Percentiles rank a stretch among this genome's conserved stretches.
Evolutionary conservation across 2,888 invertebrate genomes (phyloP).

Genomic region (Drosophila buzzatii): DNA sequence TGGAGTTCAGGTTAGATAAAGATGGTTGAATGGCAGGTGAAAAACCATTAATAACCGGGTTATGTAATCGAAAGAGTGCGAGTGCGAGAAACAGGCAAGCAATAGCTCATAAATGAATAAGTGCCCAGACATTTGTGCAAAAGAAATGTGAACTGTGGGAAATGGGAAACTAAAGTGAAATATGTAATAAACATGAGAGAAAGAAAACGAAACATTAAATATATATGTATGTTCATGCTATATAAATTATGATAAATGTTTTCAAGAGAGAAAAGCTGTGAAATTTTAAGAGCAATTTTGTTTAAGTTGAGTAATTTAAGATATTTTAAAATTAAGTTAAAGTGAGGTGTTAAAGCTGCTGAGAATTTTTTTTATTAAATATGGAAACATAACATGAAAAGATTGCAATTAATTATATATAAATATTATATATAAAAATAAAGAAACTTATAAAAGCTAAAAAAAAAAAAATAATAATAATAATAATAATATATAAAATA

Average conservation of each 20-base stretch:
- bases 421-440: no score
- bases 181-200: not conserved
- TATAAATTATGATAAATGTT: not conserved
- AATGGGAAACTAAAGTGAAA: constrained; percentile 3
- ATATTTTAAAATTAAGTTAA: not conserved
- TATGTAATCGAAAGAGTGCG: constrained; percentile 63
- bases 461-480: no score
- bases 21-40: constrained; percentile 20
- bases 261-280: not conserved
- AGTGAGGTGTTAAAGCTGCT: not conserved
- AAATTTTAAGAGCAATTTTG: not conserved
- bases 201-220: not conserved
- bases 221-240: not conserved
- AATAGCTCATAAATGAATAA: constrained; percentile 30
- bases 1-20: constrained; percentile 13
- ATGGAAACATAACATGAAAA: no score
- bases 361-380: no score
- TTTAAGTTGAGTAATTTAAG: not conserved
- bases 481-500: no score
- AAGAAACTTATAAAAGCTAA: no score
- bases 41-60: constrained; percentile 74
- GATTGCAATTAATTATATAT: no score
- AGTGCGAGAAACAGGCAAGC: not conserved
- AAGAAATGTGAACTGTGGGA: not conserved
- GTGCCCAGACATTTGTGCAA: constrained; percentile 12